These are phyloP conservation scores for Petrolisthes manimaculis DNA, from an alignment of 2,888 invertebrate genomes.

Conservation along the genomic window DNA sequence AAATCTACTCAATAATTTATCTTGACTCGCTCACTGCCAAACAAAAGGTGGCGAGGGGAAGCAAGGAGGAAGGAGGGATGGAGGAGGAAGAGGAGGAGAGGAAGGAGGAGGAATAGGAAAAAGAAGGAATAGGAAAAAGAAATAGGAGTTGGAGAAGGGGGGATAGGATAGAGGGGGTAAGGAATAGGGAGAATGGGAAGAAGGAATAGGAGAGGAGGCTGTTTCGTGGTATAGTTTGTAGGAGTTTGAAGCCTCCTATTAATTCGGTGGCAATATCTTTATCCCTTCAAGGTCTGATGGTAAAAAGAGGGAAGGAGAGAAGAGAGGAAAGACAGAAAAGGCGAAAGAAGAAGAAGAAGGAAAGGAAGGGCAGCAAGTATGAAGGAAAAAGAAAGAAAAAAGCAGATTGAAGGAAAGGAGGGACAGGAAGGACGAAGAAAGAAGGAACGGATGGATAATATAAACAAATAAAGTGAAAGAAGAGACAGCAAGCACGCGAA, in stretches of 20 bases:
- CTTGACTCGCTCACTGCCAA: not conserved
- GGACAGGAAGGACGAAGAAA: not conserved
- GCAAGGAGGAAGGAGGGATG: not conserved
- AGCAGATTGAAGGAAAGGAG: not conserved
- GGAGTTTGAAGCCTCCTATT: too few relatives aligned
- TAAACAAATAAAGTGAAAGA: not conserved
- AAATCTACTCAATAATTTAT: not conserved
- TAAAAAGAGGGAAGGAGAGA: not conserved
- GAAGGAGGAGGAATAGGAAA: not conserved
- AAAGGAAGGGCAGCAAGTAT: conserved; percentile 12
- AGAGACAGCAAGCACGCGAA: not conserved
- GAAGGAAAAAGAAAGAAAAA: conserved; percentile 12
- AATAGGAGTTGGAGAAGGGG: not conserved
- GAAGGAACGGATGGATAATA: conserved; percentile 12
- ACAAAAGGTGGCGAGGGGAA: not conserved
- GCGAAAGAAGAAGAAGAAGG: conserved; percentile 11
- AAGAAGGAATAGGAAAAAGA: not conserved
- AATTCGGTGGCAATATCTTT: too few relatives aligned
- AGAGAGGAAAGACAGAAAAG: conserved; percentile 22
- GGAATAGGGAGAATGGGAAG: not conserved
- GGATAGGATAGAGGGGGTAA: not conserved
- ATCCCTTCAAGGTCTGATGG: too few relatives aligned
- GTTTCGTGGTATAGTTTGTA: too few relatives aligned
- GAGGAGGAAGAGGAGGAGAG: not conserved
- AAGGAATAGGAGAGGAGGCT: not conserved